Percentiles rank a stretch among this genome's conserved stretches.
phyloP scores from a whole-genome alignment of 2,888 invertebrate genomes.

The Habroteleia sp. region DNA sequence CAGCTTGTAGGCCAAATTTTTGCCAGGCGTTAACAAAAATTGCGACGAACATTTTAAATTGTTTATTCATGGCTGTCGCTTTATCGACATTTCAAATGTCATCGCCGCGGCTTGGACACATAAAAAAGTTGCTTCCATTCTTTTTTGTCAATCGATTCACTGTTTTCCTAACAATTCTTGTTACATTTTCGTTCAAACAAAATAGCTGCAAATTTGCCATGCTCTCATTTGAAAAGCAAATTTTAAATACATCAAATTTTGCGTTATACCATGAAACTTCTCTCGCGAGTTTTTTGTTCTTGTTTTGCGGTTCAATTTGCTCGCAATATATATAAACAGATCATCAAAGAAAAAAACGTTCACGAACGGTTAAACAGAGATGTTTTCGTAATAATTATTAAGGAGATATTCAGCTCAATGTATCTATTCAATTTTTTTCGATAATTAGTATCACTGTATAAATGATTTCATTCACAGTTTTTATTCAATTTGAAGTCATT shows the following conservation, averaged over 20 bases:
- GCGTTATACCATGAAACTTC: neutral
- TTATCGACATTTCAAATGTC: neutral
- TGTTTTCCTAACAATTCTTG: too few relatives aligned
- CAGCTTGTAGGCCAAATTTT: neutral
- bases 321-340: slow-evolving; percentile 25
- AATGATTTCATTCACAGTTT: too few relatives aligned
- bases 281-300: slow-evolving; percentile 17
- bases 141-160: too few relatives aligned
- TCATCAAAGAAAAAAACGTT: slow-evolving; percentile 30
- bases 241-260: too few relatives aligned
- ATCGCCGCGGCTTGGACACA: neutral
- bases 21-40: neutral
- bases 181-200: too few relatives aligned
- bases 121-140: too few relatives aligned
- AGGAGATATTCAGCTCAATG: neutral
- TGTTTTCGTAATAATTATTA: neutral
- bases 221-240: slow-evolving; percentile 5
- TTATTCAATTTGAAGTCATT: too few relatives aligned
- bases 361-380: slow-evolving; percentile 11
- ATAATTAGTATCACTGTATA: too few relatives aligned
- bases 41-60: slow-evolving; percentile 1
- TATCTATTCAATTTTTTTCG: too few relatives aligned
- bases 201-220: neutral
- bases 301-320: slow-evolving; percentile 15
- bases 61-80: neutral